Evolutionary conservation across 1,140 invertebrate species (phyloP).

Genomic region (Lordiphosa mommai): DNA sequence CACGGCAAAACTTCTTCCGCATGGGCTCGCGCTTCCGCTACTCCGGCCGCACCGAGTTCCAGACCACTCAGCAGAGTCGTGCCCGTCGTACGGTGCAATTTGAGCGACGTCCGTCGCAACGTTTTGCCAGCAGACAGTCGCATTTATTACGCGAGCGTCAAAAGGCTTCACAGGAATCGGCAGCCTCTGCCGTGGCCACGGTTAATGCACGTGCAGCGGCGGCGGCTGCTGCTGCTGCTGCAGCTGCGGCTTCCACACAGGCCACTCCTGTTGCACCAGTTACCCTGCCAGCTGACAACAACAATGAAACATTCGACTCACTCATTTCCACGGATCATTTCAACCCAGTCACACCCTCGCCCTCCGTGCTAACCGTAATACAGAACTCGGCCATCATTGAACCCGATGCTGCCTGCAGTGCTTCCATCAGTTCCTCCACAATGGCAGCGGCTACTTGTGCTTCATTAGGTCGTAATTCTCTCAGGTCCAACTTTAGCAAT

Average conservation of each 20-base stretch:
- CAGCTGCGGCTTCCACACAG: slow-evolving; percentile 22
- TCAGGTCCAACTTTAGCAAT: slow-evolving; percentile 73
- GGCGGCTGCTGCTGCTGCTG: slow-evolving; percentile 69
- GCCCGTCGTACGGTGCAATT: slow-evolving; percentile 95
- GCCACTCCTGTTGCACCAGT: slow-evolving; percentile 19
- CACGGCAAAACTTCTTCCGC: slow-evolving; percentile 96
- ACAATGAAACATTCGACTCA: slow-evolving; percentile 70
- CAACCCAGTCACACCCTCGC: slow-evolving; percentile 65
- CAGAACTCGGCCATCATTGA: slow-evolving; percentile 74
- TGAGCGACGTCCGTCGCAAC: slow-evolving; percentile 96
- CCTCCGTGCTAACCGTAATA: slow-evolving; percentile 75
- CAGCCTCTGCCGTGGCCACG: slow-evolving; percentile 75
- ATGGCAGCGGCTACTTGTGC: slow-evolving; percentile 44
- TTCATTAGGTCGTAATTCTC: slow-evolving; percentile 69
- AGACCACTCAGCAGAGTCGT: slow-evolving; percentile 93
- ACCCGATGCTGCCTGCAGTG: slow-evolving; percentile 61
- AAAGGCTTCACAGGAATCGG: slow-evolving; percentile 81
- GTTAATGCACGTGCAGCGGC: slow-evolving; percentile 67
- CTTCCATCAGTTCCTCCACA: slow-evolving; percentile 63
- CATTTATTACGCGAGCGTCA: slow-evolving; percentile 89
- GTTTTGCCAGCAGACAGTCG: slow-evolving; percentile 94
- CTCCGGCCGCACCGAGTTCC: slow-evolving; percentile 96
- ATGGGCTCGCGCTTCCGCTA: slow-evolving; percentile 98
- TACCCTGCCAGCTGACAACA: slow-evolving; percentile 45
- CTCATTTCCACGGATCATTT: slow-evolving; percentile 60